Evolutionary conservation across 2,113 vertebrate species (phyloP), one percentile per base, ranked within the genome.

Genomic region (Labeo rohita): DNA sequence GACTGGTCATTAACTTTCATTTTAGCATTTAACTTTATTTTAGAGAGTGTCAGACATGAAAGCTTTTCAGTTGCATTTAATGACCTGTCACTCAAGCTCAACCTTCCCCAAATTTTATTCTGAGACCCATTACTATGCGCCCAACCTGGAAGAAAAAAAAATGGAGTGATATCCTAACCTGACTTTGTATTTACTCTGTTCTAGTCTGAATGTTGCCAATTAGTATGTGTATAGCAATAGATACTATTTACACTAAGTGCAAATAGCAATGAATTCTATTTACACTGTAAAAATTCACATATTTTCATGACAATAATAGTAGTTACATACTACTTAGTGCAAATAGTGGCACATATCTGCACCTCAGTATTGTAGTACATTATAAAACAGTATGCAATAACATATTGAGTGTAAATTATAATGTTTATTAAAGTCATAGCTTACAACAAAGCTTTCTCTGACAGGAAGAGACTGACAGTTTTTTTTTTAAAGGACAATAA

Each of bases 21-120:
- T 85, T 85, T 36, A 70, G 47, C 50, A 73, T 84, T 87, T 87
- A 59, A 59, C 65, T 72, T 79, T 56, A 10, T 74, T 66, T 82
- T 84, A 84, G 28, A 84, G 28, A 43, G 61, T 73, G 75, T 66
- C 65, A 75, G 66, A 65, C 23, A 74, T 85, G 75, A 87, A 70
- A 74, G 81, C 86, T 80, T 85, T 89, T 82, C 78, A 84, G 34
- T 82, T 86, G 13, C 52, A 83, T 86, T 87, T 85, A 89, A 83
- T 86, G 43, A 28, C 45, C 59, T 80, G 84, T 86, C 87, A 85
- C 16, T 90, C 87, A 83, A 75, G 36, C n/a, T 8, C 7, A 8
- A 15, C 59, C 23, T 80, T 63, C 18, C 50, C 68, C 39, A 15
- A 84, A 68, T 61, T n/a, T 61, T 77, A 50, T 68, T 36, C 43